Evolutionary conservation across 2,113 vertebrate species (phyloP).

Genomic region (Cariama cristata): DNA sequence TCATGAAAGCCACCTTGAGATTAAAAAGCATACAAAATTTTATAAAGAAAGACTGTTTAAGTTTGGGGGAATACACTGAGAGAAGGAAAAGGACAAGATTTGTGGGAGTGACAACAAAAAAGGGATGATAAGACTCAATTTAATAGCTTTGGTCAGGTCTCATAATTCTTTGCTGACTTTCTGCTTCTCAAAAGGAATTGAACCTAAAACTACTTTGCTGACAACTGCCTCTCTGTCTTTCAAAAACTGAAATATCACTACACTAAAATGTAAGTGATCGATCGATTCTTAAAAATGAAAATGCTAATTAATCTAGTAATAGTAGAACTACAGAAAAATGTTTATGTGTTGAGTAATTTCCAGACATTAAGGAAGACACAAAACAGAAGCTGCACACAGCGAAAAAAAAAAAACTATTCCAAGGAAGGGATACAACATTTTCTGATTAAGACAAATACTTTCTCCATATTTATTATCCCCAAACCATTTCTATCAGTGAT

Average conservation of each 20-base stretch:
- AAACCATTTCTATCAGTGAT: neutral
- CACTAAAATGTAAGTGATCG: neutral
- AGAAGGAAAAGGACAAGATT: neutral
- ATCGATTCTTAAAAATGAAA: neutral
- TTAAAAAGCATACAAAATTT: neutral
- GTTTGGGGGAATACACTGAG: neutral
- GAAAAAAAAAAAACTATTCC: neutral
- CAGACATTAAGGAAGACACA: neutral
- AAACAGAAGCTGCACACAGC: neutral
- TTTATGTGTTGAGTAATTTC: neutral
- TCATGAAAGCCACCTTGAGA: neutral
- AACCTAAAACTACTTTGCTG: neutral
- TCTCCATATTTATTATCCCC: neutral
- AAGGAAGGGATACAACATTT: neutral
- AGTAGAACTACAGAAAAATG: neutral
- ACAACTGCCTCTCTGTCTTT: neutral
- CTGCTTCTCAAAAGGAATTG: neutral
- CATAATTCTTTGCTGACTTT: neutral
- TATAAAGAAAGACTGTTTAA: neutral
- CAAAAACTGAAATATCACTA: neutral
- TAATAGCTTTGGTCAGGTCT: neutral
- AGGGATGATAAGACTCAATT: neutral
- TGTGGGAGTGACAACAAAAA: neutral
- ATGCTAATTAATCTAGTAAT: neutral
- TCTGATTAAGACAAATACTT: neutral